These are phyloP conservation scores for Yponomeuta sedellus DNA, from an alignment of 2,888 invertebrate species.

Conservation along the genomic window DNA sequence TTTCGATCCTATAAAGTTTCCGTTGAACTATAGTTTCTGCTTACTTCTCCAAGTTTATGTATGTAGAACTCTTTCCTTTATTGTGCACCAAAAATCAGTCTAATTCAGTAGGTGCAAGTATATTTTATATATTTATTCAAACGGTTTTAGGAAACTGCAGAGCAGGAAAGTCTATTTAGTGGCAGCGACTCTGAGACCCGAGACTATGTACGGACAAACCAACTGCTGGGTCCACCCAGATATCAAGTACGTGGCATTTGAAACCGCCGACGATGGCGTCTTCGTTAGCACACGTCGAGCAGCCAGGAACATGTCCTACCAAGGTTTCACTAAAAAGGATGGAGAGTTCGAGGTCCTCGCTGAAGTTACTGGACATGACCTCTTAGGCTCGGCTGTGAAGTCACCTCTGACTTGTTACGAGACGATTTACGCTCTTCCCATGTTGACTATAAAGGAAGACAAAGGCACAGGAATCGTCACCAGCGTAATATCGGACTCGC, in stretches of 20 bases:
- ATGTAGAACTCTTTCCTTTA: too few species aligned
- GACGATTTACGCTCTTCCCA: constrained; percentile 94
- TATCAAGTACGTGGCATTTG: constrained; percentile 93
- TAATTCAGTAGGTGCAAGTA: too few species aligned
- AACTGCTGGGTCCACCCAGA: constrained; percentile 99
- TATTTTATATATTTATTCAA: background rate
- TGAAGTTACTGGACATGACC: constrained; percentile 82
- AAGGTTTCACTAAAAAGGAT: constrained; percentile 89
- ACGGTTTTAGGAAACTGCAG: constrained; percentile 57
- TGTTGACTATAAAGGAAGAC: constrained; percentile 98
- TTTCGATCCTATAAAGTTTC: too few species aligned
- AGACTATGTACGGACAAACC: constrained; percentile 99
- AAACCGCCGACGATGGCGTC: constrained; percentile 82
- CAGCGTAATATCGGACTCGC: constrained; percentile 98
- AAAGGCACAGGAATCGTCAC: constrained; percentile 99
- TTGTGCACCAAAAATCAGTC: too few species aligned
- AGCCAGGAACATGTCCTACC: constrained; percentile 96
- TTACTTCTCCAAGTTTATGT: too few species aligned
- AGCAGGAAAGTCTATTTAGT: constrained; percentile 86
- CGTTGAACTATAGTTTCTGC: too few species aligned
- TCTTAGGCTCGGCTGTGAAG: constrained; percentile 89
- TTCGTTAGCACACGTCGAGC: constrained; percentile 92
- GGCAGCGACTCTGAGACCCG: constrained; percentile 98
- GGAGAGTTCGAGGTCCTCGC: constrained; percentile 84
- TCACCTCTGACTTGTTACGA: constrained; percentile 91